Evolutionary conservation across 2,888 invertebrate species (phyloP).

Genomic region (Resseliella maxima): DNA sequence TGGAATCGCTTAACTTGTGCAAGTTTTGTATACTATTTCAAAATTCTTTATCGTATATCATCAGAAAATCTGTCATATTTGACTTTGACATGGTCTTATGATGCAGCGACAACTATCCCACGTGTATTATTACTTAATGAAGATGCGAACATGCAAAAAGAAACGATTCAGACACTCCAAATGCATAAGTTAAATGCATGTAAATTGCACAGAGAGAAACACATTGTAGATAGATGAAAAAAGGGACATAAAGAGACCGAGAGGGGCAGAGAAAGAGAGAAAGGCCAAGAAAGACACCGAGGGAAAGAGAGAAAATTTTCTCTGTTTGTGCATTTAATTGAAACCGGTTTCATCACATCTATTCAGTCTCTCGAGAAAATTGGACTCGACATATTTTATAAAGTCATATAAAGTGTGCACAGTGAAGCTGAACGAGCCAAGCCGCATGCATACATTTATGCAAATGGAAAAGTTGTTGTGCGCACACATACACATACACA

Average conservation of each 20-base stretch:
- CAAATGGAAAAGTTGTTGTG: not conserved
- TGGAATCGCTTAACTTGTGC: not conserved
- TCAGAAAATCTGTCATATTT: not conserved
- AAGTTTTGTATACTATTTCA: not conserved
- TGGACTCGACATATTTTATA: not conserved
- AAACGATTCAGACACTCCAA: not conserved
- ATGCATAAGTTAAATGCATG: not conserved
- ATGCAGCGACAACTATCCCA: constrained; percentile 1
- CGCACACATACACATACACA: not conserved
- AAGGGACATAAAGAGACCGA: too few relatives aligned
- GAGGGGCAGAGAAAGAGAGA: not conserved
- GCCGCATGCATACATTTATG: not conserved
- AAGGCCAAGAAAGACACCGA: not conserved
- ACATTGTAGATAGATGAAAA: too few relatives aligned
- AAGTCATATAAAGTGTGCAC: not conserved
- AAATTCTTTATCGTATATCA: not conserved
- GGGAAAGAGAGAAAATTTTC: not conserved
- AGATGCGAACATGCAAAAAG: not conserved
- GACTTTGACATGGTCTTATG: constrained; percentile 38
- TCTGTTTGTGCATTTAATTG: constrained; percentile 19
- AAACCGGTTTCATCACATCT: constrained; percentile 29
- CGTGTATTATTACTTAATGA: constrained; percentile 35
- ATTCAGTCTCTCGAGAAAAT: not conserved
- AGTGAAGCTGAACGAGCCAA: not conserved
- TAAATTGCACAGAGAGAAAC: not conserved